Base-by-base conservation (phyloP, 2,797 vertebrate genomes). In the Hylomyscus alleni region DNA sequence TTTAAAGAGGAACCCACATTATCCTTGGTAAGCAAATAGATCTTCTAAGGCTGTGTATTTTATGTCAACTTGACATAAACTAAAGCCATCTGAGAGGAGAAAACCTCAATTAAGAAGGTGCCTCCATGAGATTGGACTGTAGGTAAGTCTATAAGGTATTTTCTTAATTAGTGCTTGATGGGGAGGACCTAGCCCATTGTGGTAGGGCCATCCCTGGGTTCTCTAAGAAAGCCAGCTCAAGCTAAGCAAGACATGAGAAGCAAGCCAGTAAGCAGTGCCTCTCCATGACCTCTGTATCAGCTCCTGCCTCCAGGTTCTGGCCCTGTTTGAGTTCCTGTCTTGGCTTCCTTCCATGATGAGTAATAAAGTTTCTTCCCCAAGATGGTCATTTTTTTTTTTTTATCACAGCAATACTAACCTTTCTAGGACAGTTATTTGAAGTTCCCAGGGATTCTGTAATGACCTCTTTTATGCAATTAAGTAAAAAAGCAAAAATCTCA, bases 401-500 rank as follows among this genome's bases (percentile, higher is more conserved):
- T 40, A 58, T 40, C 78, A 81, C 54, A 81, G 20, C 22, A 81
- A 58, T 26, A 81, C 54, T 58, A 58, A 81, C 6, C n/a, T 81
- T 76, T 24, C 13, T 58, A 58, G 78, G 78, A 37, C n/a, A 94
- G 34, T 72, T 77, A 58, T 52, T 89, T 82, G 77, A 60, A 56
- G 73, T 40, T 65, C 50, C 50, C 89, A 93, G 14, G 58, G 58
- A 94, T 90, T 94, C 77, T 96, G 7, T 89, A 90, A 73, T 95
- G 31, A 95, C 37, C 44, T 89, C 37, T 91, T 44, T 37, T 77
- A 82, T 82, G 54, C 65, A 88, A 94, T 92, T 69, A 92, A 95
- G 89, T 84, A 37, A 93, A 95, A 95, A 44, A 81, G 22, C 44
- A 95, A 88, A 96, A 88, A 88, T 54, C 77, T 86, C 26, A 94